These are phyloP conservation scores for Pogonomyrmex barbatus DNA, from an alignment of 1,140 invertebrate species.

Conservation along the genomic window DNA sequence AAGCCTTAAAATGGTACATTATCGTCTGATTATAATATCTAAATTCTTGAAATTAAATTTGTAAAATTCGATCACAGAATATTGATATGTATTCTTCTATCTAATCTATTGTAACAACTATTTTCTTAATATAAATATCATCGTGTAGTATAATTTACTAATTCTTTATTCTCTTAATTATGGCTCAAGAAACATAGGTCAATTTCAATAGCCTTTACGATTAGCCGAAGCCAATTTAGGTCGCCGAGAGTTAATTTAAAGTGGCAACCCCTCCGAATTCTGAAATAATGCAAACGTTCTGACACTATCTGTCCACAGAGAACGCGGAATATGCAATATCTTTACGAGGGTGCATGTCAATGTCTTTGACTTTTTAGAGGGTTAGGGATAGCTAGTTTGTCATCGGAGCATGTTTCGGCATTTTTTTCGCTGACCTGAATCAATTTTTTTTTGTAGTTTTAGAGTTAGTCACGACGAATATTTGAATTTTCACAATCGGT, in stretches of 20 bases:
- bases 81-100: background rate
- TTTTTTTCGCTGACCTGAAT: slow-evolving; percentile 66
- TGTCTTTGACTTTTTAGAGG: slow-evolving; percentile 64
- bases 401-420: slow-evolving; percentile 64
- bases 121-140: background rate
- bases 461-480: background rate
- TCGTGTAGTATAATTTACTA: background rate
- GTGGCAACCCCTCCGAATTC: slow-evolving; percentile 54
- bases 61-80: background rate
- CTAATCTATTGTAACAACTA: background rate
- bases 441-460: background rate
- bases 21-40: background rate
- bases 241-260: slow-evolving; percentile 71
- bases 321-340: slow-evolving; percentile 64
- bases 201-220: slow-evolving; percentile 46
- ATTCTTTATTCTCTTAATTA: too few relatives aligned
- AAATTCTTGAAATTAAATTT: background rate
- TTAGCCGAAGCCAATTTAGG: slow-evolving; percentile 49
- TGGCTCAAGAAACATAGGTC: slow-evolving; percentile 24
- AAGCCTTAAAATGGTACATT: background rate
- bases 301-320: slow-evolving; percentile 59
- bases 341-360: slow-evolving; percentile 77
- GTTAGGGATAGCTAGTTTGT: slow-evolving; percentile 53
- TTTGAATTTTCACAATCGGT: background rate
- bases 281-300: slow-evolving; percentile 69